These are phyloP conservation scores for Myotis pilosus DNA, from an alignment of 2,797 vertebrate genomes.

Conservation along the genomic window DNA sequence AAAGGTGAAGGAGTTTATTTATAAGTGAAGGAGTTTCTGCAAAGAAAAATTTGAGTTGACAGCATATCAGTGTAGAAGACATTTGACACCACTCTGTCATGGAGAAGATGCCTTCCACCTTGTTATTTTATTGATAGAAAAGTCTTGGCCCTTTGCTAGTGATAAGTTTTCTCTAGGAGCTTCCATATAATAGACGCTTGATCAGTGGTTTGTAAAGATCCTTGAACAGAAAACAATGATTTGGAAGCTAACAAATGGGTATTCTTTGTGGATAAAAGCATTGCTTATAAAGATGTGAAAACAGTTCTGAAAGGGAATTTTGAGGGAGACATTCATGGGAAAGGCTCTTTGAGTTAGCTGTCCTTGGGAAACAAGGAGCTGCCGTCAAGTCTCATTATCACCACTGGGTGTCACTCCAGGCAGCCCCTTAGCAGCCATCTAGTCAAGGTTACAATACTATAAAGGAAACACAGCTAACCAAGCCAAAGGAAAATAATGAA, in stretches of 20 bases:
- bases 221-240: neutral
- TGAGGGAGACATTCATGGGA: neutral
- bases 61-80: neutral
- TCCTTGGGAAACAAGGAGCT: neutral
- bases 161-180: neutral
- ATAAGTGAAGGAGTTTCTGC: neutral
- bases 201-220: neutral
- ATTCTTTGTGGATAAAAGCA: neutral
- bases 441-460: conserved; percentile 61
- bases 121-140: neutral
- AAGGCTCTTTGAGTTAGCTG: neutral
- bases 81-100: neutral
- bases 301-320: neutral
- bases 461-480: neutral
- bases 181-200: neutral
- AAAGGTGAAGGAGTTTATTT: neutral
- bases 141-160: neutral
- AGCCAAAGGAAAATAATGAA: neutral
- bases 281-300: neutral
- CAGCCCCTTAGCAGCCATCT: conserved; percentile 44
- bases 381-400: conserved; percentile 42
- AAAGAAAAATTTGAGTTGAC: neutral
- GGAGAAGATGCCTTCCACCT: neutral
- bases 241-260: neutral
- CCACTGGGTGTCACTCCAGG: conserved; percentile 77